A percentile compares a stretch with the other conserved stretches of the same genome.
Conservation (phyloP, 1,140 invertebrate species). For the honey bee (Apis mellifera) region Amel_HAv3.1 CM009935.2:405501-406000, state of each 20-base stretch:
- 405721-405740: no score
- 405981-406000: background rate
- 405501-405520: constrained; percentile 69
- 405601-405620: background rate
- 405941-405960: background rate
- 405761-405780: no score
- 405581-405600: background rate
- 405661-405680: background rate
- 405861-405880: background rate
- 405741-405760: background rate
- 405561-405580: constrained; percentile 31
- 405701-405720: background rate
- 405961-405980: background rate
- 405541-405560: constrained; percentile 74
- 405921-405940: background rate
- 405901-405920: no score
- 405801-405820: background rate
- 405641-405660: background rate
- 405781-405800: background rate
- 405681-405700: background rate
- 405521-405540: constrained; percentile 64
- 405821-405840: background rate
- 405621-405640: constrained; percentile 6
- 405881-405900: background rate
- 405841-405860: background rate